Conservation (phyloP, 2,888 invertebrate genomes). For the Drosophila paranaensis region DNA sequence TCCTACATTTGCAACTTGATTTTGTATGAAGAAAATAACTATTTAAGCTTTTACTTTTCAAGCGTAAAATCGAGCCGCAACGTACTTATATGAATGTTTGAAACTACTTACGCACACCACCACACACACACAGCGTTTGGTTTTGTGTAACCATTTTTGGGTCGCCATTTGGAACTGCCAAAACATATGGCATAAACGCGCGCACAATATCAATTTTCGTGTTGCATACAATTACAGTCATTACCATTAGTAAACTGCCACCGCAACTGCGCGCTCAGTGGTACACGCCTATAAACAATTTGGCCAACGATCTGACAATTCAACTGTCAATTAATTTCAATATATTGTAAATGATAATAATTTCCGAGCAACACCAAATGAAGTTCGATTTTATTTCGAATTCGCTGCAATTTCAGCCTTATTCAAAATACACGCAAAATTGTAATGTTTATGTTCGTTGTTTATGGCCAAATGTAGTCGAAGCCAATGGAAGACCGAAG, state of each 20-base stretch:
- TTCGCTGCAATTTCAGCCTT: slow-evolving; percentile 22
- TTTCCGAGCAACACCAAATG: slow-evolving; percentile 52
- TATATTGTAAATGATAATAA: slow-evolving; percentile 81
- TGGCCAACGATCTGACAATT: slow-evolving; percentile 79
- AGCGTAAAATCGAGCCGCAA: not conserved
- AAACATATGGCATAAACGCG: slow-evolving; percentile 75
- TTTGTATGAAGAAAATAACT: not conserved
- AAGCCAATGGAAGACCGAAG: slow-evolving; percentile 25
- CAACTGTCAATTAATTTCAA: slow-evolving; percentile 80
- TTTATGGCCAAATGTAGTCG: slow-evolving; percentile 75
- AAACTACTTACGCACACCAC: slow-evolving; percentile 5
- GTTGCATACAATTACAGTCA: slow-evolving; percentile 79
- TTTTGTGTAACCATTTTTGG: slow-evolving; percentile 58
- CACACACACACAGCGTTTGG: not conserved
- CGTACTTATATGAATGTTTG: not conserved
- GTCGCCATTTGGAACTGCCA: slow-evolving; percentile 62
- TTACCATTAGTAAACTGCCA: slow-evolving; percentile 81
- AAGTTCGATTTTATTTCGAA: slow-evolving; percentile 8
- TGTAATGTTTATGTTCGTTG: slow-evolving; percentile 77
- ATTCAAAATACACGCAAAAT: slow-evolving; percentile 65
- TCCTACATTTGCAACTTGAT: not conserved
- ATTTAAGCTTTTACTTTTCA: not conserved
- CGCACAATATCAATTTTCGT: slow-evolving; percentile 78
- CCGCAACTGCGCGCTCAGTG: slow-evolving; percentile 39
- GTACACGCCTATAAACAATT: slow-evolving; percentile 65